Conservation (phyloP, 2,797 vertebrate genomes). For the Sebastes glaucus region DNA sequence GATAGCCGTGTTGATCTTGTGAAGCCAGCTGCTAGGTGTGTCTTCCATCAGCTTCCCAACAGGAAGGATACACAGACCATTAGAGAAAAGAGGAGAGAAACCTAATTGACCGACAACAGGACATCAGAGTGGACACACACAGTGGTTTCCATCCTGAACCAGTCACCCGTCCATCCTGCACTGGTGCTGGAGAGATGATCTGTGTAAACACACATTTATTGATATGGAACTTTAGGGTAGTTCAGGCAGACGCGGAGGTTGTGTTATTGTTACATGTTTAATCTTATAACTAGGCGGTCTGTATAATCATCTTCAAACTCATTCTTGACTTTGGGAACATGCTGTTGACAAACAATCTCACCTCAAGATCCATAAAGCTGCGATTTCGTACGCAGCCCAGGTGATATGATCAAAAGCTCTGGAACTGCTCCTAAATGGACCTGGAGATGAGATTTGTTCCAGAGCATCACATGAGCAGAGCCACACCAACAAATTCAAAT, state of each 20-base stretch:
- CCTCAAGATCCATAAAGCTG: background rate
- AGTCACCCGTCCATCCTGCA: slow-evolving; percentile 18
- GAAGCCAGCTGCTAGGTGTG: slow-evolving; percentile 62
- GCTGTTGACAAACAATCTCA: background rate
- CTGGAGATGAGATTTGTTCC: too few species aligned
- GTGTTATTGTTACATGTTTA: background rate
- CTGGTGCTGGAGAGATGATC: background rate
- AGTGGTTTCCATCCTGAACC: slow-evolving; percentile 37
- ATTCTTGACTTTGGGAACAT: background rate
- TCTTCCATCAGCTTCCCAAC: slow-evolving; percentile 60
- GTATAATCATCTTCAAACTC: background rate
- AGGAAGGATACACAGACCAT: slow-evolving; percentile 66
- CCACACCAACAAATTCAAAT: too few species aligned
- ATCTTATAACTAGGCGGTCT: background rate
- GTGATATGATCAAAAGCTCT: background rate
- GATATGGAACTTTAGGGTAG: background rate
- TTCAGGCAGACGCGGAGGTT: background rate
- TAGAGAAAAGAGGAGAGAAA: slow-evolving; percentile 49
- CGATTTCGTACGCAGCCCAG: too few species aligned
- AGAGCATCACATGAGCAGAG: too few species aligned
- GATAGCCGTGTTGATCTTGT: slow-evolving; percentile 40
- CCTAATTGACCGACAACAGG: slow-evolving; percentile 64
- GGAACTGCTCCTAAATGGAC: background rate
- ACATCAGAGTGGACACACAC: slow-evolving; percentile 46
- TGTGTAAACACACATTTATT: slow-evolving; percentile 4